Base-by-base conservation (phyloP, 1,140 invertebrate species). In the Bombus confusus region DNA sequence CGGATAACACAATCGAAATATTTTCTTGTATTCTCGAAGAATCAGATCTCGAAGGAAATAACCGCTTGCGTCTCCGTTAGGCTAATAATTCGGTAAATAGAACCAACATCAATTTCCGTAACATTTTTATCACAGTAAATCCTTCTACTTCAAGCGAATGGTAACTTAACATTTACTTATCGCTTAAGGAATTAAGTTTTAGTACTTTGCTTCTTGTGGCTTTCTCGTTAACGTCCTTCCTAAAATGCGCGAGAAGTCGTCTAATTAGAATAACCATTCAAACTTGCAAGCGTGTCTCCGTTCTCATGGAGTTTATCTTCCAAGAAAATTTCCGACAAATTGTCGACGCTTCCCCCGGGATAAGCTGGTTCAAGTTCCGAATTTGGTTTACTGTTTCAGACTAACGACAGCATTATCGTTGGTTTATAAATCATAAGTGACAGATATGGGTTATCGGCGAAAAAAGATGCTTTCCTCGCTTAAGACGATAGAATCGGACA, bases 221-320 rank as follows among this genome's bases (percentile, higher is more conserved):
- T 43, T 74, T 10, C 72, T 12, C n/a, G 41, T 47, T 41, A 74
- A 47, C 41, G 25, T 47, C n/a, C 18, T 31, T 47, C 34, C n/a
- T n/a, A 47, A 74, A 74, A 74, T 31, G 41, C n/a, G n/a, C 39
- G 39, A 34, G 34, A 47, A 31, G 72, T 47, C 41, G 34, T 47
- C n/a, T 74, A 74, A 74, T 34, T 74, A 47, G 41, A 74, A 74
- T 47, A 74, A 43, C 72, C 72, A 74, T 47, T 74, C 41, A 47
- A 74, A 74, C 72, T 74, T 31, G 8, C 41, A 47, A 74, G 15
- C 9, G 22, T 39, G 15, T 47, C n/a, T 31, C n/a, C 15, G 71
- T 15, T 73, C 39, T n/a, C 28, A n/a, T 10, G n/a, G 2, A 25
- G 72, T 47, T 74, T 74, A 47, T 74, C 72, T 74, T 74, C 41